Conservation (phyloP, 2,888 invertebrate genomes). For the Hirtodrosophila alboralis region DNA sequence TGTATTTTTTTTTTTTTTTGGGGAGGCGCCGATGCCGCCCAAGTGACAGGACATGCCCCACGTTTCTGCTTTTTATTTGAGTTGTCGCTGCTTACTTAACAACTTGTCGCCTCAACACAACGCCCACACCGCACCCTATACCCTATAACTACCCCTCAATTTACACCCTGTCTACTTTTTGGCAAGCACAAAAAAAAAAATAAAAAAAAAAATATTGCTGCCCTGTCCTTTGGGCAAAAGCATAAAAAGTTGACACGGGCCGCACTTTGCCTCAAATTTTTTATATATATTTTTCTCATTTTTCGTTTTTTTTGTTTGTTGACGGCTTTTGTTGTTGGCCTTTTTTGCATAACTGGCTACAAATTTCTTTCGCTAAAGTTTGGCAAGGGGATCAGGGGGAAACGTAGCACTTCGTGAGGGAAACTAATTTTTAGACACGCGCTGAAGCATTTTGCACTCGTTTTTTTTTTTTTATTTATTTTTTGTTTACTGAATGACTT, state of each 20-base stretch:
- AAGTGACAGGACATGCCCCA: conserved; percentile 14
- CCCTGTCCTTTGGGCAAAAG: conserved; percentile 70
- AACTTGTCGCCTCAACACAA: conserved; percentile 67
- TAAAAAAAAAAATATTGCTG: conserved; percentile 38
- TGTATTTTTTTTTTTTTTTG: conserved; percentile 27
- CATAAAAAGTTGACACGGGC: conserved; percentile 74
- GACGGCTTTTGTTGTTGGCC: conserved; percentile 43
- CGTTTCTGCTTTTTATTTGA: conserved; percentile 61
- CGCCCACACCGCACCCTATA: conserved; percentile 7
- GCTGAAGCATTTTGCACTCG: conserved; percentile 47
- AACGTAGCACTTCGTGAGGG: conserved; percentile 58
- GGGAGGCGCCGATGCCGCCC: conserved; percentile 33
- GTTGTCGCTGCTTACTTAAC: conserved; percentile 78
- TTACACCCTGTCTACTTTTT: background rate
- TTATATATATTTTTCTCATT: conserved; percentile 7
- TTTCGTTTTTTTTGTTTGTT: conserved; percentile 8
- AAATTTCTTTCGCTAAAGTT: conserved; percentile 54
- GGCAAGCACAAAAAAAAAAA: conserved; percentile 24
- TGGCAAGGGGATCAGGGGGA: too few relatives aligned
- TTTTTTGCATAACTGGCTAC: conserved; percentile 76
- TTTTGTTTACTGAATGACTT: conserved; percentile 51
- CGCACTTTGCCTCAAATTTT: conserved; percentile 28
- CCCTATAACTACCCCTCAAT: background rate
- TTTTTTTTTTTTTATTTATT: too few relatives aligned
- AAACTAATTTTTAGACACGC: conserved; percentile 77